Base-by-base conservation (phyloP, 2,888 invertebrate genomes). In the Chorisops tibialis region DNA sequence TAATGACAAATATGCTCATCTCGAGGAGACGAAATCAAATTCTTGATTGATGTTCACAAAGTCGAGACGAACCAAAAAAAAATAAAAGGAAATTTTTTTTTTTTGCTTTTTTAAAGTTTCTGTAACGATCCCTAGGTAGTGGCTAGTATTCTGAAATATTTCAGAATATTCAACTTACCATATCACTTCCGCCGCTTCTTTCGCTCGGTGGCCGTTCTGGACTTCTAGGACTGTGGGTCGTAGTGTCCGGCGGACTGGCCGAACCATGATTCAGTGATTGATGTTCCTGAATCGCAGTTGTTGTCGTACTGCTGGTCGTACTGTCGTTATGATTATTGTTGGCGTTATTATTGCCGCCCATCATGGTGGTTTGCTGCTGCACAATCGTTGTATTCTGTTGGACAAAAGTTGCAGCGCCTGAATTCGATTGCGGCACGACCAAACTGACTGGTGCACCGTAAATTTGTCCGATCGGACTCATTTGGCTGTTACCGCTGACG, bases 341-440 rank as follows among this genome's bases (percentile, higher is more conserved):
- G 66, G 9, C 61, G 56, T 18, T 66, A 64, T 59, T 65, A 61
- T 37, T 64, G 54, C 18, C 64, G 6, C 24, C 38, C 9, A 38
- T 14, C 24, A 49, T 37, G 9, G 39, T 45, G 24, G 63, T 59
- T 73, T 89, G 89, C 69, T 89, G 89, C 70, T 89, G 89, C 2
- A 90, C 89, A 69, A 92, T 91, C 1, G 91, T 91, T 1, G 91
- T 90, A 72, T 91, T 92, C 69, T 91, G 91, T 68, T 91, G 91
- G 2, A 91, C 89, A 70, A 86, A 91, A 43, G 86, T 86, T 9
- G 51, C 37, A 4, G 83, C 70, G 2, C 71, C 63, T 58, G 72
- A 72, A 62, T 75, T 76, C 6, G 75, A 72, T 41, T 67, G 66
- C 4, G 78, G 79, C 70, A 79, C 75, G 24, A 79, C 72, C 54